Conservation (phyloP, 2,113 vertebrate species). For the Amphiprion ocellaris region DNA sequence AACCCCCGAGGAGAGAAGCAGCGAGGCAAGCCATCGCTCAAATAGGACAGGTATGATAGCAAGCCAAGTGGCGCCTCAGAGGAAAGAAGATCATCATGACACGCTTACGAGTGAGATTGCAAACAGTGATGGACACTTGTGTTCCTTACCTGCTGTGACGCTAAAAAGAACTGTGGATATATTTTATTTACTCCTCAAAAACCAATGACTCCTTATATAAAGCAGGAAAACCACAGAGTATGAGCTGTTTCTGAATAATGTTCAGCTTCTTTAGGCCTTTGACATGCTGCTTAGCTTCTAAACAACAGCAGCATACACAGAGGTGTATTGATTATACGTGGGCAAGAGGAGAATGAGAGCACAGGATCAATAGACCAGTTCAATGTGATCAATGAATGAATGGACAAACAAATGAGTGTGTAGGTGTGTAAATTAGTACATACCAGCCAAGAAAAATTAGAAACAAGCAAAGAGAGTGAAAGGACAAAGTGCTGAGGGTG, state of each 20-base stretch:
- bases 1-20: constrained; percentile 32
- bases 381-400: constrained; percentile 61
- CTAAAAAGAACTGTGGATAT: constrained; percentile 12
- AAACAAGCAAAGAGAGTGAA: constrained; percentile 34
- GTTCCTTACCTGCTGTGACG: constrained; percentile 46
- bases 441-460: constrained; percentile 30
- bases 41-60: constrained; percentile 46
- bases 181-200: constrained; percentile 17
- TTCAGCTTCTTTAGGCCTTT: constrained; percentile 23
- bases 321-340: constrained; percentile 47
- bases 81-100: constrained; percentile 29
- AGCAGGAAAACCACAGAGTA: neutral
- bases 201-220: constrained; percentile 6
- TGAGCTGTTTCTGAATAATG: constrained; percentile 16
- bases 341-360: constrained; percentile 41
- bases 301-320: constrained; percentile 45
- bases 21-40: constrained; percentile 49
- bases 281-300: constrained; percentile 29
- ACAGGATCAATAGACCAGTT: constrained; percentile 58
- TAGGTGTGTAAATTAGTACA: constrained; percentile 55
- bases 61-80: constrained; percentile 51
- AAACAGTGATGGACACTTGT: constrained; percentile 19
- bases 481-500: constrained; percentile 41
- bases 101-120: constrained; percentile 17
- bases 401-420: constrained; percentile 68